Evolutionary conservation across 2,888 invertebrate species (phyloP), one percentile per base, ranked within the genome.

Genomic region (Cactoblastis cactorum): DNA sequence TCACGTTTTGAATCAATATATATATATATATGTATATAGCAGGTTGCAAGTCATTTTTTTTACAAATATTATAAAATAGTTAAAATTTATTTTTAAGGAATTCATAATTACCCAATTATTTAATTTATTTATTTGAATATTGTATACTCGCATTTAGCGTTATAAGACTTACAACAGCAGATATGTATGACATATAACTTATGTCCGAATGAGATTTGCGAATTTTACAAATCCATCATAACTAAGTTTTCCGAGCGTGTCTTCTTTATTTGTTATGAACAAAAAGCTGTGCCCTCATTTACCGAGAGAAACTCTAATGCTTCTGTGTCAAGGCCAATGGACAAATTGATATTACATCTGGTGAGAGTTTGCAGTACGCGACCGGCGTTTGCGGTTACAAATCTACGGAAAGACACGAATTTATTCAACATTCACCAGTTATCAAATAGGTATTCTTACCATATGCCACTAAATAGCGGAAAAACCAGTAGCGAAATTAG

Each of bases 311-410:
- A 88, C 83, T 77, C 69, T 73, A 75, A 79, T 73, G 74, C 67
- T 77, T 73, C 75, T 82, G 69, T 83, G 88, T 80, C 86, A 88
- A 87, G 88, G 87, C 77, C 78, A 72, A 53, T 64, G 67, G 67
- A 72, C 81, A 83, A 83, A 85, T 84, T 86, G 81, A 82, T 84
- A 83, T 87, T 83, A 86, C 81, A 83, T 77, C 78, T 77, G 76
- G 82, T 75, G 80, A 86, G 81, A 81, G 80, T 77, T 74, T 60
- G 70, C 70, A 60, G 71, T 69, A 61, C 4, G 65, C 64, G 67
- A 68, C 72, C 65, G 65, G 71, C 68, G 71, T 67, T 73, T 71
- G 72, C 78, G 71, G 33, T 49, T 49, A 41, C 39, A 49, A 74
- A 76, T 72, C 71, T 64, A 65, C 67, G 61, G 69, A 61, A 76